Conservation (phyloP, 1,140 invertebrate genomes). For the Nasonia longicornis region DNA sequence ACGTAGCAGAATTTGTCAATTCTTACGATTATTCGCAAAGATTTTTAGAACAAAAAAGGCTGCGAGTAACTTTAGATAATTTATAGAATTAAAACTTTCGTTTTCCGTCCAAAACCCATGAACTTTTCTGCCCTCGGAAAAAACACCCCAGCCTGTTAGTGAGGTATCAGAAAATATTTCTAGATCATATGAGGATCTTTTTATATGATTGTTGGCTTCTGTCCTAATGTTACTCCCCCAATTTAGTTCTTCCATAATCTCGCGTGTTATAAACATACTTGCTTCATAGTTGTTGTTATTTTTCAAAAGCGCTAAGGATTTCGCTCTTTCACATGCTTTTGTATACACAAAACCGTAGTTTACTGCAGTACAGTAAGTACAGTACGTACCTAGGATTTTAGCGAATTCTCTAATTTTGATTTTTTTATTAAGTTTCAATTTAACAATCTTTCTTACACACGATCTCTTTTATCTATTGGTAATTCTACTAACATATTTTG, state of each 20-base stretch:
- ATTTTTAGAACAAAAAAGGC: constrained; percentile 48
- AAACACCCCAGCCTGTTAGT: constrained; percentile 36
- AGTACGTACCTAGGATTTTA: constrained; percentile 36
- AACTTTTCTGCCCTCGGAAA: constrained; percentile 9
- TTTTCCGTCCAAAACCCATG: constrained; percentile 24
- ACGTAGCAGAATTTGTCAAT: constrained; percentile 36
- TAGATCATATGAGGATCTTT: neutral
- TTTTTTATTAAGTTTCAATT: neutral
- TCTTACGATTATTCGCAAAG: neutral
- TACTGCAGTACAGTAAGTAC: constrained; percentile 36
- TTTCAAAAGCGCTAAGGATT: constrained; percentile 37
- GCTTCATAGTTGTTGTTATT: constrained; percentile 2
- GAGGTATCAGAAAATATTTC: constrained; percentile 49
- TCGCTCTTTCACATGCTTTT: constrained; percentile 33
- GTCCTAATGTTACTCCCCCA: constrained; percentile 27
- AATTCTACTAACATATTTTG: neutral
- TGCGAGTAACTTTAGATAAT: constrained; percentile 24
- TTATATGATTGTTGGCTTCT: constrained; percentile 24
- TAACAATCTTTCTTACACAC: constrained; percentile 8
- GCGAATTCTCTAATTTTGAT: constrained; percentile 44
- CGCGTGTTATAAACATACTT: neutral
- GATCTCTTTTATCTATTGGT: neutral
- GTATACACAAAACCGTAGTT: constrained; percentile 41
- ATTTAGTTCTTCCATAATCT: constrained; percentile 3
- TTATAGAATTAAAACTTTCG: constrained; percentile 26